Evolutionary conservation across 2,888 invertebrate species (phyloP), one percentile per base, ranked within the genome.

Genomic region (Griposia aprilina): DNA sequence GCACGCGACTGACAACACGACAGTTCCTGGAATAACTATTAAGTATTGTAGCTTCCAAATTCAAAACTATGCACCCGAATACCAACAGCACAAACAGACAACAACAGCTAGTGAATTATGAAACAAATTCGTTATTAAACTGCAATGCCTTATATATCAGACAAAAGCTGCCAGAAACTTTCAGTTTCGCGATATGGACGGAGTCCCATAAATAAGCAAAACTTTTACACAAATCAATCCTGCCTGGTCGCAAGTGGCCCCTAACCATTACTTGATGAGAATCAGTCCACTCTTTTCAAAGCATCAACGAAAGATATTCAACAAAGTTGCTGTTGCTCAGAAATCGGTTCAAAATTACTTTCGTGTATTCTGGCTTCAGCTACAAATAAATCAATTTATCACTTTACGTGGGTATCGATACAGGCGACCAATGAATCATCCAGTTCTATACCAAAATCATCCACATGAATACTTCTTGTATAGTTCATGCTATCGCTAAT

Each of bases 21-120:
- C 73, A 74, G 59, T 87, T 87, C 84, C 84, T 84, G 80, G 87
- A 80, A 84, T 80, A 72, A 65, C 70, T 71, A n/a, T n/a, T n/a
- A n/a, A 73, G 59, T 60, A 57, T 30, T 66, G 26, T 62, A 13
- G 13, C 57, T 76, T 84, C 77, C 70, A 80, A 84, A 80, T 87
- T 78, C 57, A 62, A 80, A 78, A 75, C 62, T 79, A 79, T 74
- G 62, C 68, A 57, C 62, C 60, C 30, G 20, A 69, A 59, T 78
- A 65, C 83, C 60, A 52, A 60, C 78, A 59, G 50, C 59, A 57
- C 78, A 50, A 48, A 57, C 79, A 60, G n/a, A 7, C 81, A 55
- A 20, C 45, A n/a, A 55, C 62, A 36, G 30, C 15, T 82, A 60
- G 68, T 52, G 17, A 66, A 48, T 23, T 62, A 11, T 36, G 48